A percentile compares a stretch with the other conserved stretches of the same genome.
These are phyloP conservation scores for Gryon sp. DNA, from an alignment of 1,140 invertebrate genomes.

Conservation along the genomic window DNA sequence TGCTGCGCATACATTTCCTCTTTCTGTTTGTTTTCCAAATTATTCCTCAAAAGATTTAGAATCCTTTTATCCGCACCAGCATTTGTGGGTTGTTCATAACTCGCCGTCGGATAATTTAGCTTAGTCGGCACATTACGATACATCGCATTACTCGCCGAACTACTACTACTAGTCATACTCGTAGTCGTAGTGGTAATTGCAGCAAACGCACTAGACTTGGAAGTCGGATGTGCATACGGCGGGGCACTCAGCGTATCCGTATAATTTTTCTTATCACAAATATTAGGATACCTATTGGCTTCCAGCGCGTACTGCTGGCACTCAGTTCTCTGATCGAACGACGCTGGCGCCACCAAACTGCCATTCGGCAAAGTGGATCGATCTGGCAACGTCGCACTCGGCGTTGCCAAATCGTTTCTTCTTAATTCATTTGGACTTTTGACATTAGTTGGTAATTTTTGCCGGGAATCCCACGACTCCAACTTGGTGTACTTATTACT, in stretches of 20 bases:
- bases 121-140: too few species aligned
- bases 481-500: slow-evolving; percentile 77
- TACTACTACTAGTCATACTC: slow-evolving; percentile 55
- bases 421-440: too few species aligned
- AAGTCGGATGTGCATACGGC: slow-evolving; percentile 61
- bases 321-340: slow-evolving; percentile 68
- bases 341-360: slow-evolving; percentile 50
- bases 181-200: slow-evolving; percentile 55
- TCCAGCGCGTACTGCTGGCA: slow-evolving; percentile 63
- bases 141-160: too few species aligned
- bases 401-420: slow-evolving; percentile 30
- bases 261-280: slow-evolving; percentile 77
- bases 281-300: slow-evolving; percentile 68
- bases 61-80: slow-evolving; percentile 84
- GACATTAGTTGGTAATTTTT: too few species aligned
- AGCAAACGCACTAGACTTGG: slow-evolving; percentile 55
- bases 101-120: too few species aligned
- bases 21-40: slow-evolving; percentile 83
- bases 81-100: slow-evolving; percentile 70
- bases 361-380: slow-evolving; percentile 71
- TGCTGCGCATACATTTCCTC: slow-evolving; percentile 78
- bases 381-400: slow-evolving; percentile 58
- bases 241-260: slow-evolving; percentile 62
- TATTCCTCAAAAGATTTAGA: slow-evolving; percentile 84
- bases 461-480: slow-evolving; percentile 80